Conservation (phyloP, 2,113 vertebrate genomes). For the Microtus pennsylvanicus region DNA sequence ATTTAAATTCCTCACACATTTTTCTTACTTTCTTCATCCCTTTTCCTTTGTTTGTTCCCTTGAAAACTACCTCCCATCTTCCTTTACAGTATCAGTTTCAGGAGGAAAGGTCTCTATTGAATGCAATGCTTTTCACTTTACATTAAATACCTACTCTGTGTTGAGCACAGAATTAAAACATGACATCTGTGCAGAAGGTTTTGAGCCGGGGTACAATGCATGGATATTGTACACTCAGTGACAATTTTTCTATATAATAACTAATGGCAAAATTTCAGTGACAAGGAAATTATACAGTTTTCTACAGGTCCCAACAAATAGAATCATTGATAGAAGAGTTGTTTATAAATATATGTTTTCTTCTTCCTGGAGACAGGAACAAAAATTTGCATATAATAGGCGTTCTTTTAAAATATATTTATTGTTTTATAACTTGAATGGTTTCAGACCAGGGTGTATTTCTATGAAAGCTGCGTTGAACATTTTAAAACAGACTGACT, state of each 20-base stretch:
- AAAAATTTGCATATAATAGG: background rate
- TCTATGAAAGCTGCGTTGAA: slow-evolving; percentile 1
- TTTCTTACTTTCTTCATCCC: background rate
- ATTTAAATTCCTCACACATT: background rate
- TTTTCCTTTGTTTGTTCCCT: background rate
- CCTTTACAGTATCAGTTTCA: background rate
- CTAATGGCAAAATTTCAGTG: background rate
- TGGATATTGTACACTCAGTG: background rate
- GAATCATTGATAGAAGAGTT: background rate
- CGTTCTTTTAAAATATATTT: slow-evolving; percentile 20
- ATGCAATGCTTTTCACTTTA: background rate
- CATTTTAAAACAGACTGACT: slow-evolving; percentile 33
- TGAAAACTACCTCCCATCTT: background rate
- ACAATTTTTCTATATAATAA: background rate
- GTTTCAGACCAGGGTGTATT: slow-evolving; percentile 24
- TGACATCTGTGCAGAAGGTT: background rate
- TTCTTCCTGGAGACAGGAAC: background rate
- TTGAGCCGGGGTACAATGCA: background rate
- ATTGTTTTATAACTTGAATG: slow-evolving; percentile 44
- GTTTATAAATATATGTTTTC: background rate
- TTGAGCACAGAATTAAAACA: background rate
- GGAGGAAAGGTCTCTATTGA: background rate
- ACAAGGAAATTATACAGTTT: background rate
- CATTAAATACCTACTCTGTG: background rate
- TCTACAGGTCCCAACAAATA: too few relatives aligned